Evolutionary conservation across 2,888 invertebrate species (phyloP), one percentile per base, ranked within the genome.

Genomic region (Tridacna crocea): DNA sequence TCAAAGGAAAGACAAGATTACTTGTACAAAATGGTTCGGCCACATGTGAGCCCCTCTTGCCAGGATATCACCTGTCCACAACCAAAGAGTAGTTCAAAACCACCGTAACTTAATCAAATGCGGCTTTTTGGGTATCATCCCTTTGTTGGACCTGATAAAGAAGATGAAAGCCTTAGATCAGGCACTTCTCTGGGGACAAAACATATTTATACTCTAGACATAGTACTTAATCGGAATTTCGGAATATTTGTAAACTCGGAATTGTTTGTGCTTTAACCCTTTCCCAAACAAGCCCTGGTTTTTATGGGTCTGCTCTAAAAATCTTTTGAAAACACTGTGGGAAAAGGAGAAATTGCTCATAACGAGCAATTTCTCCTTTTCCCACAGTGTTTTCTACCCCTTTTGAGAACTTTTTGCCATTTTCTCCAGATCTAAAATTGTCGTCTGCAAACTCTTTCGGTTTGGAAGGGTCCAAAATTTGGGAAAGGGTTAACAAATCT

Each of bases 11-110:
- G 73, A 6, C 19, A 51, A 46, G 22, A 15, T 10, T 58, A 73
- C n/a, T 60, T 55, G 60, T 73, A 58, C 17, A 73, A 73, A 55
- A n/a, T 17, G 10, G 73, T 73, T 13, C 55, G 73, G 8, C 73
- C 63, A 27, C 27, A 27, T 26, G 63, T 63, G 24, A 24, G 27
- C 19, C 72, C 51, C 0, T 48, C 72, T 26, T 72, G 47, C 22
- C 72, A 72, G 55, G 72, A 72, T 22, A 48, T 19, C n/a, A 17
- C 47, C 13, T 72, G 48, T 51, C 72, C 72, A 22, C 51, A 26
- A 15, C 51, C 51, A n/a, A 24, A 36, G 36, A 36, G 36, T 36
- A 36, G 36, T 36, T 36, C 36, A 36, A 36, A 8, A 4, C 3
- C 8, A 36, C 36, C 36, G 8, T 36, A 8, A 36, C 2, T 36